Base-by-base conservation (phyloP, 2,888 invertebrate species). In the Temnothorax rugatulus region DNA sequence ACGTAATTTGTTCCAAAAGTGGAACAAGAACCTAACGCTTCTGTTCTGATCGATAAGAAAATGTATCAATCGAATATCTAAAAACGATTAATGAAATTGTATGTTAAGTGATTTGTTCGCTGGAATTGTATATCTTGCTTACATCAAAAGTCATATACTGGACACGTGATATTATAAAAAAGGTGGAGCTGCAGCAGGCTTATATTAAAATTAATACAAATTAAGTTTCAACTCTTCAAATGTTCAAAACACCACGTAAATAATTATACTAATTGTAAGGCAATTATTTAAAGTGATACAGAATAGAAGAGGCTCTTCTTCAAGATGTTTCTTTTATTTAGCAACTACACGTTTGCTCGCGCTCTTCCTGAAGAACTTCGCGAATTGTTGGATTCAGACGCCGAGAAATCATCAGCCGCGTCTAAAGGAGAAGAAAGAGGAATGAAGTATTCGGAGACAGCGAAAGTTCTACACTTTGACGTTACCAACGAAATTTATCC, bases 401-500 rank as follows among this genome's bases (percentile, higher is more conserved):
- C 34, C 69, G 71, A 61, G 38, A 71, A 57, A 71, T 71, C 71
- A 47, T 59, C 21, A 44, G 29, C 8, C 38, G 38, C 69, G 2
- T 15, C 29, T 8, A 44, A 47, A 18, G 25, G 4, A 13, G 15
- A 50, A 13, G 59, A 61, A 47, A 66, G 29, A 34, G 18, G 38
- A 9, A 52, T 25, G 47, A 81, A 47, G 77, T 77, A 77, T 77
- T 66, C 54, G 77, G 47, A 47, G 47, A 38, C 38, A 71, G 47
- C 38, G 44, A 71, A 81, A 69, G 59, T 81, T 79, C 47, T 68
- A 21, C 44, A 79, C 44, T 59, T 81, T 25, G 59, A 59, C 71
- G 71, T 81, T 71, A 61, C 59, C 47, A 47, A 29, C 69, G 50
- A 71, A 81, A 81, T 81, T 81, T 50, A 81, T 69, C 79, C 79